Percentiles rank a stretch among this genome's conserved stretches.
phyloP scores from a whole-genome alignment of 2,888 invertebrate genomes.

The Gerris lacustris region DNA sequence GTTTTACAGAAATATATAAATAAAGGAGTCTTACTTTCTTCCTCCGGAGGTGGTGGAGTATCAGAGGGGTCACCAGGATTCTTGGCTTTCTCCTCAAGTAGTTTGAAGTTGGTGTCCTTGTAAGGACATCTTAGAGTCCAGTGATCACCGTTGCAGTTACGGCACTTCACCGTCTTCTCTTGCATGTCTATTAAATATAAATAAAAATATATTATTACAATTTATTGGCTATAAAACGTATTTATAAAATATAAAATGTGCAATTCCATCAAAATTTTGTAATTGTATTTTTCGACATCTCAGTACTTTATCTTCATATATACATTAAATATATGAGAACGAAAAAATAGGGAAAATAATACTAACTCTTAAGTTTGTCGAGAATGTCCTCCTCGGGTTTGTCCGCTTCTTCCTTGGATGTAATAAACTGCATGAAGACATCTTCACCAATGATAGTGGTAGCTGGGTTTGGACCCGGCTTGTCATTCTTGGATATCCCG shows the following conservation, averaged over 20 bases:
- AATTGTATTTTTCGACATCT: too few species aligned
- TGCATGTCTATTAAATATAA: constrained; percentile 24
- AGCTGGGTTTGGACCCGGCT: constrained; percentile 96
- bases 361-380: constrained; percentile 62
- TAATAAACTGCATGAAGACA: constrained; percentile 86
- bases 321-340: too few species aligned
- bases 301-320: too few species aligned
- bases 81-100: constrained; percentile 23
- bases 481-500: constrained; percentile 79
- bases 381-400: constrained; percentile 74
- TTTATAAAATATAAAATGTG: too few species aligned
- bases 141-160: constrained; percentile 89
- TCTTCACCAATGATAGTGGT: constrained; percentile 91
- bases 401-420: constrained; percentile 75
- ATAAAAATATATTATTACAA: not conserved
- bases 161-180: constrained; percentile 59
- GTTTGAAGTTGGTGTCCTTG: constrained; percentile 56
- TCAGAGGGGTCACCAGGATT: constrained; percentile 19
- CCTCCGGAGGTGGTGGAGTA: constrained; percentile 31
- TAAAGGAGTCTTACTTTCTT: constrained; percentile 15
- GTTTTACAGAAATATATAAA: too few species aligned
- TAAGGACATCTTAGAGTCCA: constrained; percentile 98
- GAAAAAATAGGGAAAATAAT: too few species aligned
- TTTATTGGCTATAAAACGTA: not conserved
- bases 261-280: too few species aligned